These are phyloP conservation scores for Anas bahamensis DNA, from an alignment of 2,797 vertebrate species.

Conservation along the genomic window DNA sequence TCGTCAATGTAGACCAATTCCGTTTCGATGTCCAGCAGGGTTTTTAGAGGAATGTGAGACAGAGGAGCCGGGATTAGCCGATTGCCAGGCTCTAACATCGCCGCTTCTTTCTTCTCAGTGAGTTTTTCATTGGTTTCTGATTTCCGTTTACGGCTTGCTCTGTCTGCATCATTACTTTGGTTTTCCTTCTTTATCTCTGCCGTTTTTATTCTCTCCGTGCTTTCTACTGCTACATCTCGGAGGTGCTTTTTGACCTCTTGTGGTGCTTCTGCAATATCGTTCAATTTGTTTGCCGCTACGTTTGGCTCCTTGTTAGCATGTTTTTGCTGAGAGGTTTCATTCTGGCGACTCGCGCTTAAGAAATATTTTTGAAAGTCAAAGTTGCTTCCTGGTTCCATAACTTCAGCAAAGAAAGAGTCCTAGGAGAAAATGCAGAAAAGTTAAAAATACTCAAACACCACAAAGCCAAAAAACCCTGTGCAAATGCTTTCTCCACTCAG, in stretches of 20 bases:
- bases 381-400: constrained; percentile 4
- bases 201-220: not conserved
- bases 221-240: not conserved
- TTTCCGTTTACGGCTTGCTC: constrained; percentile 47
- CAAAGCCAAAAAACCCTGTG: not conserved
- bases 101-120: constrained; percentile 22
- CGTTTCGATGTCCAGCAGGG: constrained; percentile 73
- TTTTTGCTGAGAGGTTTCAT: not conserved
- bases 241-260: constrained; percentile 37
- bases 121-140: constrained; percentile 12
- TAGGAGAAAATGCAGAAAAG: constrained; percentile 30
- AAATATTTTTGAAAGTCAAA: not conserved
- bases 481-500: not conserved
- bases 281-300: not conserved
- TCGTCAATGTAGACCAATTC: constrained; percentile 77
- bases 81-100: not conserved
- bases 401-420: not conserved
- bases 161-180: constrained; percentile 24
- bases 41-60: constrained; percentile 66
- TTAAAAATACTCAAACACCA: not conserved
- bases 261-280: not conserved
- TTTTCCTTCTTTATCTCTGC: constrained; percentile 40
- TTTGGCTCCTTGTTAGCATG: not conserved
- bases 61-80: not conserved
- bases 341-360: not conserved